Base-by-base conservation (phyloP, 2,888 invertebrate genomes). In the Tetheella fluctuosa region DNA sequence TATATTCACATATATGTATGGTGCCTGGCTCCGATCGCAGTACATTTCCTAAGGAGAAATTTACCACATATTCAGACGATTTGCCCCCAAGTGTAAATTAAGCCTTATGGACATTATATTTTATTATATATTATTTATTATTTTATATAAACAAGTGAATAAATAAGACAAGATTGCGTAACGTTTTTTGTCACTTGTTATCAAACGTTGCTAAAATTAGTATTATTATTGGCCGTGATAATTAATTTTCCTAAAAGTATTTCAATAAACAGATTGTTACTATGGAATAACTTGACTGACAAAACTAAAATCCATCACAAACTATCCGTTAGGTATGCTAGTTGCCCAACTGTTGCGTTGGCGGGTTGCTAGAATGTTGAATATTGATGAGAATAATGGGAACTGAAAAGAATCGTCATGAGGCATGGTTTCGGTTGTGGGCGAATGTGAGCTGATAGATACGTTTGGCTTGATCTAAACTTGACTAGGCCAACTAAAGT, bases 151-250 rank as follows among this genome's bases (percentile, higher is more conserved):
- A 48, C 48, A 48, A 48, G 48, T 48, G 48, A 10, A 20, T 20
- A 20, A 10, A 48, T 48, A 7, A 48, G 17, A 6, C 13, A 28
- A 34, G 52, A 58, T 58, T 58, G 37, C 37, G 58, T 58, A 25
- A 58, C 23, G 23, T 39, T 0, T 23, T 52, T 17, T n/a, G 53
- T 23, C 25, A 52, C 34, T 57, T 53, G 37, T 48, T 48, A 20
- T 48, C 48, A 20, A 48, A 42, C 17, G 15, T 42, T 42, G 48
- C 3, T 48, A 42, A 17, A 17, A 2, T 42, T 4, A 15, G 2
- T 6, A 5, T 15, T 3, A 5, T 39, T 7, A 7, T 6, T 42
- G 5, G 6, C n/a, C 48, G 48, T 10, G 20, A 48, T 39, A n/a
- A n/a, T 5, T 20, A 39, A 17, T 6, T 6, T n/a, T 6, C 42